Evolutionary conservation across 2,888 invertebrate species (phyloP), one percentile per base, ranked within the genome.

Genomic region (Auanema freiburgensis): DNA sequence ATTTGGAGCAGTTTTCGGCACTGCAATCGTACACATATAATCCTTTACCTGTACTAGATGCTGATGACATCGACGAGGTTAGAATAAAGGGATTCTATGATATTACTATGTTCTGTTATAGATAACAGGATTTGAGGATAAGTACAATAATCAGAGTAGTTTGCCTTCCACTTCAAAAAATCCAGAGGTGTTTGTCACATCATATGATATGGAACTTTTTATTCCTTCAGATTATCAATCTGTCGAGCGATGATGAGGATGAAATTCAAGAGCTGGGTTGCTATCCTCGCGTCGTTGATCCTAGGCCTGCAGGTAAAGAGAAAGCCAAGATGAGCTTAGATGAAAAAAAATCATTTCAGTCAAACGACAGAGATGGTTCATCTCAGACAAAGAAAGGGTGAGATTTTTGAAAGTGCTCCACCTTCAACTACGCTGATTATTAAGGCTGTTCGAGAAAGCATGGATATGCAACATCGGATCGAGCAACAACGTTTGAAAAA

Each of bases 1-100:
- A 73, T 43, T 63, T 73, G 43, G 43, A 59, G 51, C 69, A 73
- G 55, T 62, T 73, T 52, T 63, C 66, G 16, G 66, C 67, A 12
- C 64, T 73, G 1, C 56, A 63, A 4, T 42, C 56, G n/a, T 42
- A 55, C n/a, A n/a, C 16, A 40, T 16, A 50, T 18, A 16, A 11
- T 11, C 21, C 55, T n/a, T 59, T 72, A 6, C 72, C 72, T 8
- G 56, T 69, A 23, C 60, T 72, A 8, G 61, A 67, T 14, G 12
- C 68, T 16, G 54, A 57, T 16, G 51, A 42, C 50, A 58, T 59
- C 42, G 66, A 58, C 51, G 46, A 53, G 23, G 68, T 63, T 16
- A 25, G 43, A 40, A 14, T 33, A 5, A 33, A 33, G 33, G 8
- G 8, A 33, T 44, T 57, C 21, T 41, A 21, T 16, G 24, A n/a